Evolutionary conservation across 30 jellyfish, hydroid and myxozoan genomes (phyloP), one percentile per base, ranked within the genome.

Genomic region (Hydractinia echinata): DNA sequence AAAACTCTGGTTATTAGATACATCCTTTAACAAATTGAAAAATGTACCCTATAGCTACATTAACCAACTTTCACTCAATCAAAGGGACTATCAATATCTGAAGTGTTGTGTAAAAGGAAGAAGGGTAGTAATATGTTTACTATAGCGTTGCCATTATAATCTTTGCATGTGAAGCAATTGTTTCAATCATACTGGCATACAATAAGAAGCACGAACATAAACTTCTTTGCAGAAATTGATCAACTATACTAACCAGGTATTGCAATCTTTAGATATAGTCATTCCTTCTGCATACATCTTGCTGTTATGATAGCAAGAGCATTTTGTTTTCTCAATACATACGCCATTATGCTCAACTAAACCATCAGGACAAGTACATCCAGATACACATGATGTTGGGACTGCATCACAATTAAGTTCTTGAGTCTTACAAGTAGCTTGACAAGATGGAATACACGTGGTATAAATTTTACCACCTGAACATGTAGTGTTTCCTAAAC

Each of bases 351-450:
- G 82, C 53, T 83, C 95, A 67, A 67, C 80, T 4, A 83, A 68
- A 60, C 96, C 96, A 72, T 67, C 76, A 4, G 96, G 96, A 44
- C 96, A 88, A 54, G 72, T 84, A 83, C 96, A 88, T 56, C 96
- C 96, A 5, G 94, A 74, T 9, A 72, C 93, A 76, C 96, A 87
- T 52, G 70, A 14, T 48, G 62, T 71, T 10, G 76, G 4, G 52
- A 87, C 19, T 1, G 86, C 76, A 5, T 49, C 68, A 4, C 83
- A 74, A 16, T 48, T 58, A 13, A 48, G 67, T 5, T 30, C 67
- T 48, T 30, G 20, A 5, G 83, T 30, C 54, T 74, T 18, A 74
- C 83, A 74, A 9, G 83, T 74, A 30, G 51, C 67, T 49, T 18
- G 69, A 74, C 83, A 74, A 14, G 61, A 48, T 50, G 51, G 62